Conservation (phyloP, 2,888 invertebrate genomes). For the Ochropleura leucogaster region DNA sequence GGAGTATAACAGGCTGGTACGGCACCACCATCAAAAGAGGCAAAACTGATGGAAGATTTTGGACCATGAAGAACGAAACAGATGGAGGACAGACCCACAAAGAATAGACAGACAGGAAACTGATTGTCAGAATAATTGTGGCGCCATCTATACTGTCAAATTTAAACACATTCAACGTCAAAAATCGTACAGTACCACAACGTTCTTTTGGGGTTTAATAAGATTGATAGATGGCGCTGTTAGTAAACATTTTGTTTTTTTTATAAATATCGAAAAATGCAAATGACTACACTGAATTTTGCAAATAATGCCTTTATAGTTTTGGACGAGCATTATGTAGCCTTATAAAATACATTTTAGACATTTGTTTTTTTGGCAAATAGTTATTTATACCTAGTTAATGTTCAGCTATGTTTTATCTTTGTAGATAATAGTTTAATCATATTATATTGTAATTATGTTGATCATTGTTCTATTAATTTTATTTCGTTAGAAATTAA, state of each 20-base stretch:
- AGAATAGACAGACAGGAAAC: neutral
- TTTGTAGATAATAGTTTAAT: neutral
- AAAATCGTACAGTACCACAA: neutral
- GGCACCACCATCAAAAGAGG: constrained; percentile 54
- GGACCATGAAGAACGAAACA: neutral
- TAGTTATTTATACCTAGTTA: constrained; percentile 6
- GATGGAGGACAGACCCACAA: too few relatives aligned
- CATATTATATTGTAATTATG: constrained; percentile 7
- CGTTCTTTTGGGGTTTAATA: neutral
- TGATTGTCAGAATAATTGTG: constrained; percentile 1
- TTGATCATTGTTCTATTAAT: neutral
- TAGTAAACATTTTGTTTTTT: neutral
- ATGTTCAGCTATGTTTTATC: constrained; percentile 15
- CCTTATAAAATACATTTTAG: neutral
- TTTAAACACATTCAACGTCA: neutral
- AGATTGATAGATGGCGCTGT: neutral
- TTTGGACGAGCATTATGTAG: neutral
- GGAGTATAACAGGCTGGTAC: constrained; percentile 76
- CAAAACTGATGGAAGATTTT: neutral
- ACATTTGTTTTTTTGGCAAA: constrained; percentile 8
- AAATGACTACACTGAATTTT: neutral
- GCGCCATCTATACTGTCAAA: neutral
- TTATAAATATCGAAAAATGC: neutral
- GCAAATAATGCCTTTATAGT: neutral
- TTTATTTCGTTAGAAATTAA: constrained; percentile 30